These are phyloP conservation scores for Lithophane socia DNA, from an alignment of 2,888 invertebrate species.

Conservation along the genomic window DNA sequence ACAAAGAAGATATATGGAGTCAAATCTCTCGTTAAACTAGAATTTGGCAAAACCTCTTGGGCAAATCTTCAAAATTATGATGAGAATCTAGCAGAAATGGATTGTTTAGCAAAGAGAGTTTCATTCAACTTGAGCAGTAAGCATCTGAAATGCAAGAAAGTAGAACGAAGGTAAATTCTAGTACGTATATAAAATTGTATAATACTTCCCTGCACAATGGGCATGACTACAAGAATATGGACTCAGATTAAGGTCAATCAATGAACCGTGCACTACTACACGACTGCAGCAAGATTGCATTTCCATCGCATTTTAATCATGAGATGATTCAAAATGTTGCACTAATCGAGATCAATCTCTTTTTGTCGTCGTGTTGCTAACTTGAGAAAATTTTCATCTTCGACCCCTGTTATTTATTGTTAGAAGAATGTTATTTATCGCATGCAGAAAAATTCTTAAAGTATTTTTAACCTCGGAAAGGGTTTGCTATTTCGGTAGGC, in stretches of 20 bases:
- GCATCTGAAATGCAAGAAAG: not conserved
- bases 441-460: not conserved
- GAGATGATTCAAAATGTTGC: conserved; percentile 22
- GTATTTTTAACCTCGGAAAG: conserved; percentile 13
- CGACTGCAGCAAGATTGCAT: conserved; percentile 33
- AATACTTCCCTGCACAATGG: conserved; percentile 20
- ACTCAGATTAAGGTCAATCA: conserved; percentile 63
- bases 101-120: not conserved
- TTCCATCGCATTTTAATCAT: conserved; percentile 40
- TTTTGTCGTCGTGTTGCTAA: not conserved
- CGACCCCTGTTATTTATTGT: not conserved
- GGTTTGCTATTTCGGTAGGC: conserved; percentile 15
- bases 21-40: conserved; percentile 2
- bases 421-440: not conserved
- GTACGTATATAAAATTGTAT: conserved; percentile 17
- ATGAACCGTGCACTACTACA: conserved; percentile 39
- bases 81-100: not conserved
- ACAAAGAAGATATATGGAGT: not conserved
- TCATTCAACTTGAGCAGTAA: not conserved
- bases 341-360: not conserved
- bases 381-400: conserved; percentile 2
- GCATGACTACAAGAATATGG: conserved; percentile 37
- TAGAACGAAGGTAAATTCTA: not conserved
- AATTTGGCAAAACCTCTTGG: not conserved
- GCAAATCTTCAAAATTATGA: not conserved